Evolutionary conservation across 2,888 invertebrate genomes (phyloP).

Genomic region (Drosophila mettleri): DNA sequence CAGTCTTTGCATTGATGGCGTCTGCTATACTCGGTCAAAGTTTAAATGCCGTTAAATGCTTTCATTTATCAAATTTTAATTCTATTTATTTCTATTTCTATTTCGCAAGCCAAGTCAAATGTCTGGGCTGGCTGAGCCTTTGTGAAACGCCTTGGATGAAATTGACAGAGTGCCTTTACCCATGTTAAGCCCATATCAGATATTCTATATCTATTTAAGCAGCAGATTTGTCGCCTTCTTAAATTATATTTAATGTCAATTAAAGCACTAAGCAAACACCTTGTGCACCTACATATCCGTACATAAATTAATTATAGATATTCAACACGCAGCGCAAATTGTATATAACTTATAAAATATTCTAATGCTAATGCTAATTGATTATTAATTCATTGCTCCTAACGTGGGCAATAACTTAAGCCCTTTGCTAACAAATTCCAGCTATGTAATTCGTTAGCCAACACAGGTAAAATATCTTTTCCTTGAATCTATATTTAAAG

Average conservation of each 20-base stretch:
- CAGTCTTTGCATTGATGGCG: conserved; percentile 4
- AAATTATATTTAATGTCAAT: conserved; percentile 36
- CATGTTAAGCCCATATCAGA: conserved; percentile 42
- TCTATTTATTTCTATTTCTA: conserved; percentile 56
- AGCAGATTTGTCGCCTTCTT: conserved; percentile 2
- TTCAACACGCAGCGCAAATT: conserved; percentile 11
- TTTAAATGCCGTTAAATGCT: conserved; percentile 62
- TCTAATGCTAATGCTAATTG: conserved; percentile 5
- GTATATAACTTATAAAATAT: neutral
- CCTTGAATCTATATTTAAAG: neutral
- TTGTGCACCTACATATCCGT: conserved; percentile 7
- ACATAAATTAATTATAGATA: conserved; percentile 7
- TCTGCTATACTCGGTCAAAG: conserved; percentile 39
- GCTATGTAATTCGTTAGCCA: neutral
- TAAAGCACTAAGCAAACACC: conserved; percentile 11
- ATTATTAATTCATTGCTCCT: conserved; percentile 8
- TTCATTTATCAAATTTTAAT: conserved; percentile 70
- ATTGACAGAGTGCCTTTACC: conserved; percentile 57
- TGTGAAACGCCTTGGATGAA: conserved; percentile 51
- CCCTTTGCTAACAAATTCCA: no score
- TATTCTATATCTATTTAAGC: conserved; percentile 5
- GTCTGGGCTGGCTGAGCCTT: conserved; percentile 1
- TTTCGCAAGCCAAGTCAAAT: conserved; percentile 33
- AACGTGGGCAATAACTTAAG: neutral
- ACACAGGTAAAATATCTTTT: neutral